phyloP scores from a whole-genome alignment of 2,797 vertebrate genomes.

The Syngnathus rostellatus region DNA sequence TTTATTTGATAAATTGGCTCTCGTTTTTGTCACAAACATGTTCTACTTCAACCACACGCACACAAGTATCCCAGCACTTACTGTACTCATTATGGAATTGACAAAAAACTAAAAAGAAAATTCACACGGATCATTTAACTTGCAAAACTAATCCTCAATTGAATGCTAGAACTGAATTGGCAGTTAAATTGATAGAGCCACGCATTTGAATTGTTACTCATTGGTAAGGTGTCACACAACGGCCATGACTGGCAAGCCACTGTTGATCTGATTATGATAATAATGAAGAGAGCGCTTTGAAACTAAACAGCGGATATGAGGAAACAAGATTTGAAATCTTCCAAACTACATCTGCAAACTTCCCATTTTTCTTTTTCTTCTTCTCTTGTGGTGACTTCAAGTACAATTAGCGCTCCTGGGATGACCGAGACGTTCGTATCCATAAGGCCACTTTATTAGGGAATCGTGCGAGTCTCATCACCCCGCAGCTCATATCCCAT shows the following conservation, averaged over 20 bases:
- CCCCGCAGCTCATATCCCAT: slow-evolving; percentile 67
- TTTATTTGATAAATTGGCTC: slow-evolving; percentile 7
- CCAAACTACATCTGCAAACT: slow-evolving; percentile 74
- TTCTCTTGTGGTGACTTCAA: slow-evolving; percentile 58
- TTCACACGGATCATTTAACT: not conserved
- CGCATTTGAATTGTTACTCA: not conserved
- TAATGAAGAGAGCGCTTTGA: slow-evolving; percentile 15
- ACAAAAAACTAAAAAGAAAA: not conserved
- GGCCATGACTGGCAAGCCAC: not conserved
- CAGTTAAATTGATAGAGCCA: not conserved
- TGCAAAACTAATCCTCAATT: not conserved
- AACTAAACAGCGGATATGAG: slow-evolving; percentile 45
- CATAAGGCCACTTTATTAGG: slow-evolving; percentile 96
- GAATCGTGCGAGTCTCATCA: slow-evolving; percentile 68
- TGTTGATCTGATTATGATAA: not conserved
- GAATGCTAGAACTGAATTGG: not conserved
- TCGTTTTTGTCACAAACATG: slow-evolving; percentile 2
- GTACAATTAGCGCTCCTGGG: slow-evolving; percentile 60
- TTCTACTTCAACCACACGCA: not conserved
- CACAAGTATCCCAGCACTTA: not conserved
- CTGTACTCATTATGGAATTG: not conserved
- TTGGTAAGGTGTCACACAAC: not conserved
- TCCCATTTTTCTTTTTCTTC: slow-evolving; percentile 43
- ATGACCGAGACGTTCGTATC: slow-evolving; percentile 70
- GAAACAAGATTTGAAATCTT: slow-evolving; percentile 44